These are phyloP conservation scores for Phrixothrix hirtus DNA, from an alignment of 2,888 invertebrate genomes.

Conservation along the genomic window DNA sequence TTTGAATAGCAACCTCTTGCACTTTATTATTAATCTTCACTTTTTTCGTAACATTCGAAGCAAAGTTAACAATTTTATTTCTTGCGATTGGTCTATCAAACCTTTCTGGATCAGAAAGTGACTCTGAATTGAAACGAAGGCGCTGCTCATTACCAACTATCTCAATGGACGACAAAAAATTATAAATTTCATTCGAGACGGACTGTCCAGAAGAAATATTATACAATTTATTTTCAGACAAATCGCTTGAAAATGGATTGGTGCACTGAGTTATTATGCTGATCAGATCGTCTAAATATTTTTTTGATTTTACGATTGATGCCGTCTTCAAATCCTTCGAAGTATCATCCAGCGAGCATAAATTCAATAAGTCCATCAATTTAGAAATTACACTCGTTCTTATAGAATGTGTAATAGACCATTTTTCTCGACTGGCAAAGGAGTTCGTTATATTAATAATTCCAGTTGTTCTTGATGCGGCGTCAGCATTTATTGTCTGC, in stretches of 20 bases:
- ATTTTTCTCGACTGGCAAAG: not conserved
- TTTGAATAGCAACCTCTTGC: slow-evolving; percentile 36
- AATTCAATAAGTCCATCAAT: no score
- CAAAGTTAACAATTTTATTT: slow-evolving; percentile 37
- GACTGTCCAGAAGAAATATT: slow-evolving; percentile 38
- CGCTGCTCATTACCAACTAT: slow-evolving; percentile 34
- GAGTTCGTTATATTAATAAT: not conserved
- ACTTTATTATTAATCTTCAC: slow-evolving; percentile 38
- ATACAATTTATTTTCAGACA: slow-evolving; percentile 36
- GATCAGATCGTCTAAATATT: no score
- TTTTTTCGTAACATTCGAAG: slow-evolving; percentile 34
- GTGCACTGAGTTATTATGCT: slow-evolving; percentile 34
- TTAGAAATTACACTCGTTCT: not conserved
- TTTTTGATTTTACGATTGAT: no score
- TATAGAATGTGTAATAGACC: not conserved
- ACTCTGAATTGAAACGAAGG: slow-evolving; percentile 31
- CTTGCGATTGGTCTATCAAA: slow-evolving; percentile 39
- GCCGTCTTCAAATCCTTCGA: not conserved
- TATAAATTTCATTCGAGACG: slow-evolving; percentile 32
- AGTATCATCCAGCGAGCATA: not conserved
- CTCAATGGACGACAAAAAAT: slow-evolving; percentile 38
- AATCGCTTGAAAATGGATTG: slow-evolving; percentile 34
- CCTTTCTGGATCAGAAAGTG: slow-evolving; percentile 30
- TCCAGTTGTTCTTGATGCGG: not conserved
- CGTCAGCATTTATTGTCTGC: not conserved